A percentile compares a stretch with the other conserved stretches of the same genome.
Evolutionary conservation across 2,797 vertebrate genomes (phyloP).

Genomic region (Anguilla anguilla): DNA sequence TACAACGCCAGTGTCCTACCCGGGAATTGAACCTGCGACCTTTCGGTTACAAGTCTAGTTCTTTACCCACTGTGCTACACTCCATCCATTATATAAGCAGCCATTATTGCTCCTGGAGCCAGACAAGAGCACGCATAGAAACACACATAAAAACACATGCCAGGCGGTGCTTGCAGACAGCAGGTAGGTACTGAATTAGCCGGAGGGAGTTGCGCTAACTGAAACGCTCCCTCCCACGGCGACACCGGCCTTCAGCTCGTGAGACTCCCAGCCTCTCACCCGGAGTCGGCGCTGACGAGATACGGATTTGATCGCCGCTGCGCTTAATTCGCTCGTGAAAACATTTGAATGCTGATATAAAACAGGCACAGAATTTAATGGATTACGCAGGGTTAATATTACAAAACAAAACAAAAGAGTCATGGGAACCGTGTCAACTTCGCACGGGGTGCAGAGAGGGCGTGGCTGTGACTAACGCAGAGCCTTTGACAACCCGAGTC

Average conservation of each 20-base stretch:
- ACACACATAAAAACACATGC: no score
- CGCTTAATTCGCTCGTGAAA: conserved; percentile 2
- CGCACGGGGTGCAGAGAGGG: background rate
- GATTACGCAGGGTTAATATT: background rate
- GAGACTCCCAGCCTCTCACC: background rate
- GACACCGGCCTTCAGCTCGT: background rate
- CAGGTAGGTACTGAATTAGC: background rate
- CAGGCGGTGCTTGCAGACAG: background rate
- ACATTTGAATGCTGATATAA: background rate
- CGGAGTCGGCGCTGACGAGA: no score
- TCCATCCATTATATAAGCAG: no score
- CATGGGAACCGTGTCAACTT: background rate
- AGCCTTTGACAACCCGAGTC: background rate
- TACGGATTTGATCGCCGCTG: background rate
- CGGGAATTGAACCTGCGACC: no score
- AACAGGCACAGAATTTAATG: background rate
- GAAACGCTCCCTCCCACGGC: background rate
- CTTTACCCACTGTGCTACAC: no score
- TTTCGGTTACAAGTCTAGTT: no score
- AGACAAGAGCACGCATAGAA: no score
- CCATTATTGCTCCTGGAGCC: no score
- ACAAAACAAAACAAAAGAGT: background rate
- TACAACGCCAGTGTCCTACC: no score
- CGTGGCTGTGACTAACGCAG: background rate
- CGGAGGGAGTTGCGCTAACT: background rate